Percentiles rank a stretch among this genome's conserved stretches.
phyloP scores from a whole-genome alignment of 2,113 vertebrate species.

The Gallinago jamesoni region DNA sequence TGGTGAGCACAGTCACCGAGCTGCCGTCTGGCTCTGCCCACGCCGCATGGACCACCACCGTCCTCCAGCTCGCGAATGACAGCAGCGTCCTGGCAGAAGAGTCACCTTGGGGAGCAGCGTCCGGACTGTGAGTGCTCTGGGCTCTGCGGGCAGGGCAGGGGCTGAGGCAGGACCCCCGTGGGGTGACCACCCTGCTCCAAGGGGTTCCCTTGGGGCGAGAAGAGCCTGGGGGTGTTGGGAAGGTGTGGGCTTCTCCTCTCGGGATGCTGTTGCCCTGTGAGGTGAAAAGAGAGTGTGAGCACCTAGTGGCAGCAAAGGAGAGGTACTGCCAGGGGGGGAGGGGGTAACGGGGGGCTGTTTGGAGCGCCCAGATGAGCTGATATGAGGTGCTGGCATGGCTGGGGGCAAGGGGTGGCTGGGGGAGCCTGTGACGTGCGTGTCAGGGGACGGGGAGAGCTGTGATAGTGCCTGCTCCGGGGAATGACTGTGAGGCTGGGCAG shows the following conservation, averaged over 20 bases:
- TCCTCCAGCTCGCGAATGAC: neutral
- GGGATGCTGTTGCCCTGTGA: neutral
- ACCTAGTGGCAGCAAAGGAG: neutral
- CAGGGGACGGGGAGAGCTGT: neutral
- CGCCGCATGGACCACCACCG: neutral
- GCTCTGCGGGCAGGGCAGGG: neutral
- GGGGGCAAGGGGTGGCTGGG: neutral
- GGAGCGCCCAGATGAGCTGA: neutral
- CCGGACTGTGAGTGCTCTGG: neutral
- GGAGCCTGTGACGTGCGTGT: accelerated
- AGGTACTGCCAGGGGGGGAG: neutral
- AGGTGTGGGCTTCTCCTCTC: neutral
- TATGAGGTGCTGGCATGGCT: neutral
- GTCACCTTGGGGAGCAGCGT: neutral
- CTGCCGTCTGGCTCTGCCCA: neutral
- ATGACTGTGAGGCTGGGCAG: too few relatives aligned
- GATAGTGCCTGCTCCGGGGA: neutral
- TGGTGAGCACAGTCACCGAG: neutral
- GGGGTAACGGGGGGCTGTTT: accelerated
- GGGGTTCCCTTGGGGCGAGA: neutral
- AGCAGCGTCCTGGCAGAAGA: neutral
- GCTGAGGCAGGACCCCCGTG: accelerated
- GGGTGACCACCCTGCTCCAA: accelerated
- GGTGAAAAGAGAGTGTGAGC: neutral
- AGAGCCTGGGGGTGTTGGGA: neutral